These are phyloP conservation scores for Nineta flava DNA, from an alignment of 2,888 invertebrate genomes.

Conservation along the genomic window DNA sequence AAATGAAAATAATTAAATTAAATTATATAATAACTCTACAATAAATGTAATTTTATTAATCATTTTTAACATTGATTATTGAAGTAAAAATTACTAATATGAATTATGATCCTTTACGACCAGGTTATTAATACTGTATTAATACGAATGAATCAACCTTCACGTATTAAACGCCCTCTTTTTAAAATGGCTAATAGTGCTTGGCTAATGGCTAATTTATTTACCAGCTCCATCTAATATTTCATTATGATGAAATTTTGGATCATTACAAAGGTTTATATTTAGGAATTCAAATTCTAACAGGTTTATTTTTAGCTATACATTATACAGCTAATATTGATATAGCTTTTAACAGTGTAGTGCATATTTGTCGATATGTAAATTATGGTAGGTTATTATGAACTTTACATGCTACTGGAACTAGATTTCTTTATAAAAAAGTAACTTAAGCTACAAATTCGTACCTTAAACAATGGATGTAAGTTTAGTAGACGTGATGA, in stretches of 20 bases:
- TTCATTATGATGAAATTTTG: slow-evolving; percentile 51
- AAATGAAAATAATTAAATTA: slow-evolving; percentile 32
- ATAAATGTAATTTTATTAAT: slow-evolving; percentile 33
- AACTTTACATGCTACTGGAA: slow-evolving; percentile 51
- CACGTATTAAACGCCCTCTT: slow-evolving; percentile 31
- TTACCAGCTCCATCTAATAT: slow-evolving; percentile 45
- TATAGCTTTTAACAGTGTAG: slow-evolving; percentile 46
- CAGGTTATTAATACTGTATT: too few species aligned
- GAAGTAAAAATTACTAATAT: slow-evolving; percentile 41
- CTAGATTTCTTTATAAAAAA: slow-evolving; percentile 57
- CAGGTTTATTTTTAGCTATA: slow-evolving; percentile 53
- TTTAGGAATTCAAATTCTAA: slow-evolving; percentile 46
- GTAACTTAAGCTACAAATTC: too few species aligned
- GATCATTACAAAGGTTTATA: slow-evolving; percentile 45
- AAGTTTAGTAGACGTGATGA: too few species aligned
- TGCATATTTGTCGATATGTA: slow-evolving; percentile 53
- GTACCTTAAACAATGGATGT: too few species aligned
- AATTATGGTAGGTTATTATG: slow-evolving; percentile 53
- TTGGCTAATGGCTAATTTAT: slow-evolving; percentile 39
- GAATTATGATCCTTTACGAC: slow-evolving; percentile 36
- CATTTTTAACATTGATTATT: slow-evolving; percentile 41
- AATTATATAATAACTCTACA: slow-evolving; percentile 36
- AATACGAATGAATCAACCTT: slow-evolving; percentile 34
- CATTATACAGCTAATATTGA: slow-evolving; percentile 47
- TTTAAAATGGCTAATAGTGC: slow-evolving; percentile 41